Base-by-base conservation (phyloP, 2,888 invertebrate species). In the Galerucella calmariensis region DNA sequence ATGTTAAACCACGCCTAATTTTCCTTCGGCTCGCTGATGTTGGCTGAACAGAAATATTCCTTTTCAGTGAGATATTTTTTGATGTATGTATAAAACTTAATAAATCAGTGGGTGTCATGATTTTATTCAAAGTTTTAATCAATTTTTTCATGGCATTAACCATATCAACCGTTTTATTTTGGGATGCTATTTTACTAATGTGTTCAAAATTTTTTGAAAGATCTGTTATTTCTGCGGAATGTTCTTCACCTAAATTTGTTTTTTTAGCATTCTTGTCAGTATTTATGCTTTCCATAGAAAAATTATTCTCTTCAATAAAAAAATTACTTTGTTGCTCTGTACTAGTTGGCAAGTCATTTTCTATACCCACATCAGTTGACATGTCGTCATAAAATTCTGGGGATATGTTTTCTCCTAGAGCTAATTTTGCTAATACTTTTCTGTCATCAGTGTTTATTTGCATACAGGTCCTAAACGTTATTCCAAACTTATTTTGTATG, bases 21-120 rank as follows among this genome's bases (percentile, higher is more conserved):
- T 69, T 69, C 62, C 69, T 69, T n/a, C 69, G 41, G 48, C 48
- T 48, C 16, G 61, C 62, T 44, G 61, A 69, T 61, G 62, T 62
- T 8, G 69, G 48, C 16, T 69, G 46, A 20, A 69, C 48, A 69
- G 35, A 41, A 63, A 63, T 41, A 11, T 63, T 63, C 12, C 14
- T 14, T 14, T 63, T 63, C 14, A n/a, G 41, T n/a, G 41, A 14
- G 12, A 63, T 41, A 63, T 35, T 63, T 35, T 63, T 63, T 41
- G 41, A n/a, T 16, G 5, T 4, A 35, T 63, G 8, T 2, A 12
- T n/a, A 14, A 41, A 14, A 63, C n/a, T 35, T n/a, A 41, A 9
- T 63, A 41, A 14, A 11, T 20, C 20, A 20, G 20, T 20, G 20
- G 20, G 20, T 20, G 20, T 20, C 20, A 20, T 20, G 20, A 20